Evolutionary conservation across 2,797 vertebrate species (phyloP).

Genomic region (Gallinago nigripennis): DNA sequence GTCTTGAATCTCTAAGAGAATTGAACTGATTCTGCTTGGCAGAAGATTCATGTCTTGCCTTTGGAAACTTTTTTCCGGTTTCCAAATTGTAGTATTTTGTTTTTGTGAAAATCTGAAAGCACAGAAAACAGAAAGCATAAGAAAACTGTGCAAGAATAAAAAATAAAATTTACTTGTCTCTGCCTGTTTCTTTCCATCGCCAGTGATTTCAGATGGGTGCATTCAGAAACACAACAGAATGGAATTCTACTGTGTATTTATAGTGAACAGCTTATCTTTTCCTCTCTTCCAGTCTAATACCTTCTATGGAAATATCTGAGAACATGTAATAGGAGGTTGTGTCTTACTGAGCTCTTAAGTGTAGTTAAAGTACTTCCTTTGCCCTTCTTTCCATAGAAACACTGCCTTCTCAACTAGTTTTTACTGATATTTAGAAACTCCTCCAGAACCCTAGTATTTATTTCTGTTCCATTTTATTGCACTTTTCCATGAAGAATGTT

Average conservation of each 20-base stretch:
- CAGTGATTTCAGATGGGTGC: not conserved
- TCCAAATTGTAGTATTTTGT: not conserved
- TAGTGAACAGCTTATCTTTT: not conserved
- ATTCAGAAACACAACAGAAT: not conserved
- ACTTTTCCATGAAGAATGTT: conserved; percentile 26
- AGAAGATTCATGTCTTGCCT: not conserved
- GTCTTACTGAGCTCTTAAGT: not conserved
- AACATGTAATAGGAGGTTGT: not conserved
- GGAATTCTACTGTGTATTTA: not conserved
- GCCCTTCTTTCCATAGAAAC: not conserved
- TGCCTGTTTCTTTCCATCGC: not conserved
- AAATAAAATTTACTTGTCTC: not conserved
- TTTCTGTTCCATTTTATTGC: conserved; percentile 25
- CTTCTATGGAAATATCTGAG: not conserved
- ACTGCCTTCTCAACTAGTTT: not conserved
- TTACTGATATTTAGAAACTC: not conserved
- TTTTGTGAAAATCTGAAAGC: not conserved
- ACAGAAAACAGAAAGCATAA: not conserved
- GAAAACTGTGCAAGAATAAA: not conserved
- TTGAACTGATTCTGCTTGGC: not conserved
- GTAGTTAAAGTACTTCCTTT: not conserved
- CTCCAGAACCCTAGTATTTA: not conserved
- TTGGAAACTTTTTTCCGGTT: not conserved
- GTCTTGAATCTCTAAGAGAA: not conserved
- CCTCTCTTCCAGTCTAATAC: not conserved